Percentiles rank a stretch among this genome's conserved stretches.
phyloP scores from a whole-genome alignment of 1,140 invertebrate genomes.

The Macrosteles quadrilineatus region DNA sequence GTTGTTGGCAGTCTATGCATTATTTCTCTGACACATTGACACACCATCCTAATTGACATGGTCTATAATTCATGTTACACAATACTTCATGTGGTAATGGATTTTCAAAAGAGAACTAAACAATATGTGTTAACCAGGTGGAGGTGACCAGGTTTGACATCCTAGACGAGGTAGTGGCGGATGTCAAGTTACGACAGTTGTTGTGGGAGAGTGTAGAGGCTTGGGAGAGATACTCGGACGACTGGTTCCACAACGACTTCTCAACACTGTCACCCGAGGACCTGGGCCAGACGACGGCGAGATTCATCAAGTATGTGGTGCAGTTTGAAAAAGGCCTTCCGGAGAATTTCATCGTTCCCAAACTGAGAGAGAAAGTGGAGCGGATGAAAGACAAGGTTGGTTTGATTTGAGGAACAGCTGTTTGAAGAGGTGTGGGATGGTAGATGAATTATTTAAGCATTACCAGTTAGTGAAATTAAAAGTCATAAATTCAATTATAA shows the following conservation, averaged over 20 bases:
- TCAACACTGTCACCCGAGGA: slow-evolving; percentile 69
- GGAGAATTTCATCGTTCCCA: slow-evolving; percentile 71
- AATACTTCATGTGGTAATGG: too few species aligned
- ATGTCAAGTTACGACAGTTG: slow-evolving; percentile 73
- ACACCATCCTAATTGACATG: too few species aligned
- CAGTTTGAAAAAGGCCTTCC: slow-evolving; percentile 55
- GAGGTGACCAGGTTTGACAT: slow-evolving; percentile 78
- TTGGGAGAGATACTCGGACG: slow-evolving; percentile 63
- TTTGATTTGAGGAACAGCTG: too few species aligned
- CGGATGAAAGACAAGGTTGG: slow-evolving; percentile 71
- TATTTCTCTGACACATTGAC: too few species aligned
- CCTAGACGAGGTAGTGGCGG: slow-evolving; percentile 73
- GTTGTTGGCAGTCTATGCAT: too few species aligned
- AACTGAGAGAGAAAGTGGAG: slow-evolving; percentile 73
- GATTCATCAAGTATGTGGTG: slow-evolving; percentile 66
- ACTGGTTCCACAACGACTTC: slow-evolving; percentile 69
- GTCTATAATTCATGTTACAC: too few species aligned
- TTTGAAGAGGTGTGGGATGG: too few species aligned
- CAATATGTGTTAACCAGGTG: too few species aligned
- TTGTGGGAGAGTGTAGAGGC: slow-evolving; percentile 73
- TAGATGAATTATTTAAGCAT: too few species aligned
- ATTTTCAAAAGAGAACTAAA: too few species aligned
- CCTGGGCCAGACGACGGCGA: slow-evolving; percentile 64
- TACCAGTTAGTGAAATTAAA: too few species aligned
- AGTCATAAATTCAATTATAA: too few species aligned